phyloP scores from a whole-genome alignment of 2,888 invertebrate genomes.

The Andrena bicolor region DNA sequence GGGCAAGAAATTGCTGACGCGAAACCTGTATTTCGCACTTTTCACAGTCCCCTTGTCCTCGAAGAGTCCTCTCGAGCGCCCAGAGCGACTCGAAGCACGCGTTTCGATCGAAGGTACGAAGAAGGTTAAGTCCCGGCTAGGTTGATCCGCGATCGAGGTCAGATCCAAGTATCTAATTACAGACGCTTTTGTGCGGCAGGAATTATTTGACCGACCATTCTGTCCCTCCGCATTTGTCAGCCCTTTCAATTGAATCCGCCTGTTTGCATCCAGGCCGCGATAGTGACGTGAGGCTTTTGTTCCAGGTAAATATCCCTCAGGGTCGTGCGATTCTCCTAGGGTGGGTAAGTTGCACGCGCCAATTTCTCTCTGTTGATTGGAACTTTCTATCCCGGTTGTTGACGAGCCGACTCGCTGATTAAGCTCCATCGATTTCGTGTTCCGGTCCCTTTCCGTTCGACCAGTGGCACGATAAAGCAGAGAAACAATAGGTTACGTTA shows the following conservation, averaged over 20 bases:
- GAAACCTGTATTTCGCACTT: background rate
- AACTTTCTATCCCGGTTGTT: too few species aligned
- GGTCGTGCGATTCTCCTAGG: background rate
- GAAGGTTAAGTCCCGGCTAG: too few species aligned
- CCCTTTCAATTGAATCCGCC: conserved; percentile 42
- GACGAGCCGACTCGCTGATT: too few species aligned
- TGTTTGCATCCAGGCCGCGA: conserved; percentile 27
- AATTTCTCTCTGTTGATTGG: background rate
- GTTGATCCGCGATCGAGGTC: background rate
- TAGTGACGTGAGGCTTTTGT: conserved; percentile 53
- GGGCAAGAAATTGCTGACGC: background rate
- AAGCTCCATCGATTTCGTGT: too few species aligned
- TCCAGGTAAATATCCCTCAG: conserved; percentile 66
- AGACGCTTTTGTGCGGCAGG: conserved; percentile 41
- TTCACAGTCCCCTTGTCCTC: background rate
- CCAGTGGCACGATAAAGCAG: background rate
- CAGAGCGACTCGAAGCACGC: background rate
- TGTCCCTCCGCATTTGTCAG: conserved; percentile 29
- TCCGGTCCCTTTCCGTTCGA: background rate
- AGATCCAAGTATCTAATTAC: background rate
- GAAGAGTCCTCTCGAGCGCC: background rate
- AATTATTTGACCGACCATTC: conserved; percentile 39
- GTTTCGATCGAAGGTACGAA: too few species aligned
- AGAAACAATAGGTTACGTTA: background rate
- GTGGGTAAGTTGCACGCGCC: conserved; percentile 53